A percentile compares a stretch with the other conserved stretches of the same genome.
Conservation (phyloP, 2,797 vertebrate genomes). For the Esox masquinongy region DNA sequence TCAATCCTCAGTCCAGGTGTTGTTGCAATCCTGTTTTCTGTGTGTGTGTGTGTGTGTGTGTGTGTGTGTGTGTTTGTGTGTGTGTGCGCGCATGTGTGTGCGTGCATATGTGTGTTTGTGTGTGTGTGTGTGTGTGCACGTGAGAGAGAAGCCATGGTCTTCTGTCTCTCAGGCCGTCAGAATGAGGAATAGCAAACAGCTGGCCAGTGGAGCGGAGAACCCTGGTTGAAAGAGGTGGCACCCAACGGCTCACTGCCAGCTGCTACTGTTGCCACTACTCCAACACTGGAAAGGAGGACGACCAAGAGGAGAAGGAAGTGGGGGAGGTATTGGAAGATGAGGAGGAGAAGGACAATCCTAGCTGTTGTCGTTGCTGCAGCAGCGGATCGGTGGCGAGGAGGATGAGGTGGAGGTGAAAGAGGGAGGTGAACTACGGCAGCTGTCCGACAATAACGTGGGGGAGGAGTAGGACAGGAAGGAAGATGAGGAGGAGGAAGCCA, state of each 20-base stretch:
- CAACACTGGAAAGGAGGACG: neutral
- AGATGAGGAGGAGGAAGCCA: neutral
- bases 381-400: neutral
- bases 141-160: constrained; percentile 19
- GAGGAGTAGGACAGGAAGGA: neutral
- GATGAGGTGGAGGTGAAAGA: neutral
- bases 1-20: neutral
- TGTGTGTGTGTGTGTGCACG: neutral
- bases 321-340: constrained; percentile 64
- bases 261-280: constrained; percentile 44
- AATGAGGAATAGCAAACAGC: constrained; percentile 78
- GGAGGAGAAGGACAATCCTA: neutral
- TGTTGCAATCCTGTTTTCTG: neutral
- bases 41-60: neutral
- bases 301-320: constrained; percentile 19
- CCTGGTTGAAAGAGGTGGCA: constrained; percentile 62
- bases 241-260: constrained; percentile 59
- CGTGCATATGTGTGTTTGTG: too few species aligned
- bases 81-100: too few species aligned
- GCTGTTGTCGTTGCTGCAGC: neutral
- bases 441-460: neutral
- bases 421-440: constrained; percentile 25
- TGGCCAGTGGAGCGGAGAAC: constrained; percentile 62
- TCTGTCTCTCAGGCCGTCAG: constrained; percentile 59
- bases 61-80: neutral